Evolutionary conservation across 2,888 invertebrate species (phyloP).

Genomic region (Drosophila neonasuta): DNA sequence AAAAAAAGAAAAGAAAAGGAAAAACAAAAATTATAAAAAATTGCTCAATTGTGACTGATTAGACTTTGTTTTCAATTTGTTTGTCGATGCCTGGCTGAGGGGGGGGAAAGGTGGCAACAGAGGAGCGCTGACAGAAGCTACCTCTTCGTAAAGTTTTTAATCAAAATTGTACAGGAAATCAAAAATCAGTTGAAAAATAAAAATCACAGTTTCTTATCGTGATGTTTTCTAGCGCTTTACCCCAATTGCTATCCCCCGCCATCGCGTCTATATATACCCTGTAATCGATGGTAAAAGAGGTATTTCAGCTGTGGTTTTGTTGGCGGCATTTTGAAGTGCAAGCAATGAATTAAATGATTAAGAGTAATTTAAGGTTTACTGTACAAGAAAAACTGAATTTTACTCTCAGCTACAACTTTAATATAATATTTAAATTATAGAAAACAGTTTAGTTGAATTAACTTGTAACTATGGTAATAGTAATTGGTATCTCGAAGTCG

Average conservation of each 20-base stretch:
- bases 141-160: conserved; percentile 70
- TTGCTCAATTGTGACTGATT: conserved; percentile 76
- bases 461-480: not conserved
- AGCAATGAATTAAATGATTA: not conserved
- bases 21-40: conserved; percentile 54
- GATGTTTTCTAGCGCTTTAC: conserved; percentile 71
- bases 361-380: too few species aligned
- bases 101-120: conserved; percentile 23
- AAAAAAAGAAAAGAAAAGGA: not conserved
- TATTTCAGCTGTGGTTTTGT: not conserved
- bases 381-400: too few species aligned
- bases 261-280: conserved; percentile 33
- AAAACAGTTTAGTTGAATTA: not conserved
- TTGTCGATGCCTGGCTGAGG: conserved; percentile 34
- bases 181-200: conserved; percentile 78
- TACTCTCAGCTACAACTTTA: too few species aligned
- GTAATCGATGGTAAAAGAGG: not conserved
- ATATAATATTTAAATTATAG: not conserved
- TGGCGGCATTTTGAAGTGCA: too few species aligned
- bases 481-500: conserved; percentile 7
- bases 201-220: conserved; percentile 77
- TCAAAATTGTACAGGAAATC: conserved; percentile 80
- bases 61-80: conserved; percentile 78
- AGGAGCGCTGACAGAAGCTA: conserved; percentile 45
- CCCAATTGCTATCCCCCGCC: conserved; percentile 67